phyloP scores from a whole-genome alignment of 2,888 invertebrate genomes.

The Leptothorax acervorum region DNA sequence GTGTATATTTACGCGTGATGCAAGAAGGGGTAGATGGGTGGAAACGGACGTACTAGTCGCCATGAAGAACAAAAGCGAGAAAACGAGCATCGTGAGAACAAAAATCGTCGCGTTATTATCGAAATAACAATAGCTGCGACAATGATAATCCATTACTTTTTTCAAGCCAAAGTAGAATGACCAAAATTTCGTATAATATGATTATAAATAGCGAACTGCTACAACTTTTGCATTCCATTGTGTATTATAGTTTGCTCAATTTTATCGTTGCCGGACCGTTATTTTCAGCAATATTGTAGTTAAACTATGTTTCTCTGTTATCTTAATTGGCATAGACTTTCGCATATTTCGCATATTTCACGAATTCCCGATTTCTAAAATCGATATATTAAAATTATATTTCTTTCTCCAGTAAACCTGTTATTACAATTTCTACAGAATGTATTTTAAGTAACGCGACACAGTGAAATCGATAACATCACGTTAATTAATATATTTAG shows the following conservation, averaged over 20 bases:
- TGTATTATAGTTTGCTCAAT: neutral
- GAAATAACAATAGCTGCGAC: neutral
- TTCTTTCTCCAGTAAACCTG: neutral
- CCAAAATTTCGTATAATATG: neutral
- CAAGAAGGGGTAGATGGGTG: neutral
- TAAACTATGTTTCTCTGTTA: neutral
- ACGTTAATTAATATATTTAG: conserved; percentile 11
- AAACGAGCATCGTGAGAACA: neutral
- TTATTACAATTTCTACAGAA: neutral
- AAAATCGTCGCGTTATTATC: neutral
- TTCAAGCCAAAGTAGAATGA: neutral
- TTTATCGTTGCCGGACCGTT: neutral
- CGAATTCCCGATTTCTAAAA: neutral
- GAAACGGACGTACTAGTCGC: neutral
- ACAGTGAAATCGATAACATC: conserved; percentile 8
- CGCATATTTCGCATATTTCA: conserved; percentile 16
- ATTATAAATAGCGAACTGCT: neutral
- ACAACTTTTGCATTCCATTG: neutral
- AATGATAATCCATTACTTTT: neutral
- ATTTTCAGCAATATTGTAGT: neutral
- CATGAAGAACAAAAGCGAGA: neutral
- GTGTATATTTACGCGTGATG: conserved; percentile 36
- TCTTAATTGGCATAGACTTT: neutral
- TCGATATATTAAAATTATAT: neutral
- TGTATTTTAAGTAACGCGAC: neutral